A percentile compares a stretch with the other conserved stretches of the same genome.
These are phyloP conservation scores for Cheilosia vernalis DNA, from an alignment of 2,888 invertebrate genomes.

Conservation along the genomic window DNA sequence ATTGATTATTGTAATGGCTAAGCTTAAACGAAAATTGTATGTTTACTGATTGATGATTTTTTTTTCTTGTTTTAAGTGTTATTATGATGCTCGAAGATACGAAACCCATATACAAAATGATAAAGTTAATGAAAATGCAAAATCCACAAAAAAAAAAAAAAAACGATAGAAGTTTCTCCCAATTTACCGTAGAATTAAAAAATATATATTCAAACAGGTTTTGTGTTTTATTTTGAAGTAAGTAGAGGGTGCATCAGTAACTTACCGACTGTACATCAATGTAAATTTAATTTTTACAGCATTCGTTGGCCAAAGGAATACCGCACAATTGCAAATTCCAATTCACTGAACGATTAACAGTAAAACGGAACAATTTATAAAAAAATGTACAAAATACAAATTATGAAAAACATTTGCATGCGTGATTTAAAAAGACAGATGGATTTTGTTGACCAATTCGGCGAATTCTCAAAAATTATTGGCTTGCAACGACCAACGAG, in stretches of 20 bases:
- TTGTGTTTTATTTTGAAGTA: slow-evolving; percentile 21
- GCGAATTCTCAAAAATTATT: too few relatives aligned
- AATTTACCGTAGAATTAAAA: slow-evolving; percentile 73
- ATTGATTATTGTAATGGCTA: slow-evolving; percentile 63
- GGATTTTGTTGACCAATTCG: too few relatives aligned
- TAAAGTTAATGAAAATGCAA: slow-evolving; percentile 18
- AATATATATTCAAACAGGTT: slow-evolving; percentile 67
- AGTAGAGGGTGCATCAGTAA: background rate
- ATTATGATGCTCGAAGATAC: slow-evolving; percentile 70
- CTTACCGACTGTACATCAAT: too few relatives aligned
- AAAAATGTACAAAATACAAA: background rate
- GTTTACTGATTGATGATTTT: slow-evolving; percentile 53
- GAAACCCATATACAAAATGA: slow-evolving; percentile 51
- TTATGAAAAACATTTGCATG: background rate
- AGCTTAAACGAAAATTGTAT: slow-evolving; percentile 71
- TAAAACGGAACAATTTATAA: too few relatives aligned
- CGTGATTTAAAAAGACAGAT: background rate
- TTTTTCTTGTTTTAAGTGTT: slow-evolving; percentile 70
- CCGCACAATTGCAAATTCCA: too few relatives aligned
- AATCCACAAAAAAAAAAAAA: slow-evolving; percentile 39
- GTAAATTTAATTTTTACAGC: too few relatives aligned
- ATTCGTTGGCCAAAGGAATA: too few relatives aligned
- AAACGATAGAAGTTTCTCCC: slow-evolving; percentile 69
- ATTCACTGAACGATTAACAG: too few relatives aligned
- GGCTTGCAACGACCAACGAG: too few relatives aligned